Evolutionary conservation across 2,113 vertebrate species (phyloP).

Genomic region (Crotalus tigris): DNA sequence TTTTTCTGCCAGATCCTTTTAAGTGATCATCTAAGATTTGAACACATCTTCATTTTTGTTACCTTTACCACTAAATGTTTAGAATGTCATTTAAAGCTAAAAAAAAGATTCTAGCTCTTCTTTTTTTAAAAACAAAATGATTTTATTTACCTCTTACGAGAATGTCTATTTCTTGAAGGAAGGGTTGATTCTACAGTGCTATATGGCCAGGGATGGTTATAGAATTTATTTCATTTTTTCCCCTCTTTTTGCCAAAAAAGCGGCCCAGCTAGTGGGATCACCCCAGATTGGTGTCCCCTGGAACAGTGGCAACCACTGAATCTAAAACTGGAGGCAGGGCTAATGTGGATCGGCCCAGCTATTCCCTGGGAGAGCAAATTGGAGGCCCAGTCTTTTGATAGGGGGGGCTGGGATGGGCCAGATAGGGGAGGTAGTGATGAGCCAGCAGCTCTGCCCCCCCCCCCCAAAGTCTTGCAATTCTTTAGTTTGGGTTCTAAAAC

Average conservation of each 20-base stretch:
- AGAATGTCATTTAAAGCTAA: background rate
- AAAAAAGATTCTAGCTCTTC: background rate
- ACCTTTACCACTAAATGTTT: background rate
- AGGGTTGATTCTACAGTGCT: background rate
- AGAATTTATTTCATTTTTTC: background rate
- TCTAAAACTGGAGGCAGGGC: background rate
- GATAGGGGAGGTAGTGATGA: too few relatives aligned
- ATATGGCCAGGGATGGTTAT: background rate
- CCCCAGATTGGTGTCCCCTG: background rate
- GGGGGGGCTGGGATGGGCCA: too few relatives aligned
- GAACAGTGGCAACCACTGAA: background rate
- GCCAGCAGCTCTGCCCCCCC: too few relatives aligned
- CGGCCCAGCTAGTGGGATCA: background rate
- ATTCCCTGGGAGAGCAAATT: background rate
- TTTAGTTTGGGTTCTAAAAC: background rate
- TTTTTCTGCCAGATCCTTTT: background rate
- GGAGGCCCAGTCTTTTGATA: too few relatives aligned
- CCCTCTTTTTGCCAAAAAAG: background rate
- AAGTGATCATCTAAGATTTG: background rate
- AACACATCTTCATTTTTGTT: background rate
- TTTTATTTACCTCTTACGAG: background rate
- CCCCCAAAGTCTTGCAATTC: too few relatives aligned
- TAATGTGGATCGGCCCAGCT: background rate
- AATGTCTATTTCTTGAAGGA: background rate
- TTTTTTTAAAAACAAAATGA: background rate